phyloP scores from a whole-genome alignment of 2,113 vertebrate genomes.

The Chloebia gouldiae region DNA sequence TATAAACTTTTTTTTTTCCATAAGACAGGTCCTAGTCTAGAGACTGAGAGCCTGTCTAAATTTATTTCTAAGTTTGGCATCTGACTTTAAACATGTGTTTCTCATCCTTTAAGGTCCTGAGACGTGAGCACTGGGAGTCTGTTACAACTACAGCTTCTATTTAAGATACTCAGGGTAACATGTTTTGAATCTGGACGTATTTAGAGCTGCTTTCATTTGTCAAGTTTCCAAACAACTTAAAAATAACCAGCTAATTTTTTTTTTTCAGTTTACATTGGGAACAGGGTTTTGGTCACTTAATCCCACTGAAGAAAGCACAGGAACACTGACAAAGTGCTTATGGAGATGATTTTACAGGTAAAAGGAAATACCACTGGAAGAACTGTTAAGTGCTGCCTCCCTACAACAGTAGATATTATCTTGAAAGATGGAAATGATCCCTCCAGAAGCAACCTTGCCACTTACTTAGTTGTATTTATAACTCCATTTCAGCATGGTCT shows the following conservation, averaged over 20 bases:
- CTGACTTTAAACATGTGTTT: constrained; percentile 34
- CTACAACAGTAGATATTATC: neutral
- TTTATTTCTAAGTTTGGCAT: constrained; percentile 29
- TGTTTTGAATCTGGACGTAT: neutral
- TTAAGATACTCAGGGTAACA: neutral
- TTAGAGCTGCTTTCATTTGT: constrained; percentile 32
- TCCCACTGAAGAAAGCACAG: neutral
- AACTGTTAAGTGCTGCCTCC: neutral
- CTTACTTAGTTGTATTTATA: neutral
- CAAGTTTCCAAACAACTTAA: constrained; percentile 21
- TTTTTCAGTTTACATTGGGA: neutral
- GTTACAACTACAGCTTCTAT: neutral
- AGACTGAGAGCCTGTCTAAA: neutral
- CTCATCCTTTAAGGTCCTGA: neutral
- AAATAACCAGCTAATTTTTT: neutral
- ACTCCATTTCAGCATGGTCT: neutral
- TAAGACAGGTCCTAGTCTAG: neutral
- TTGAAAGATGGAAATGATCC: neutral
- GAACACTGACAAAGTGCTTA: neutral
- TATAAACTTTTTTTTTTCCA: constrained; percentile 10
- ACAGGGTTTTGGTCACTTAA: neutral
- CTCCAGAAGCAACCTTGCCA: neutral
- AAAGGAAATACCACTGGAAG: neutral
- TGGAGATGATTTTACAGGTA: neutral
- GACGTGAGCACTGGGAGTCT: neutral